Evolutionary conservation across 2,888 invertebrate species (phyloP).

Genomic region (Sceliomorpha sp.): DNA sequence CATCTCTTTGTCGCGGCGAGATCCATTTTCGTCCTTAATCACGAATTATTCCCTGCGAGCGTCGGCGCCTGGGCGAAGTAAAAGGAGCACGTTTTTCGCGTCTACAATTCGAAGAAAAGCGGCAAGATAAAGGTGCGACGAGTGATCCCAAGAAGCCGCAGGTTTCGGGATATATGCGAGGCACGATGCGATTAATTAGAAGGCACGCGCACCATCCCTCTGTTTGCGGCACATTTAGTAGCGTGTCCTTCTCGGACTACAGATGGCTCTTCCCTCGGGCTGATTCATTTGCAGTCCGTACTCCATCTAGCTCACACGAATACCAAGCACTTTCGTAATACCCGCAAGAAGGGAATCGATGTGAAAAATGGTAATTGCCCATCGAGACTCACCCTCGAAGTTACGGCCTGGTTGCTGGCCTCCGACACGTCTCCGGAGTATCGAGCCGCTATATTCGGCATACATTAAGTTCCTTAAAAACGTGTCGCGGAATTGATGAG

Average conservation of each 20-base stretch:
- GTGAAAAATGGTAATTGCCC: conserved; percentile 67
- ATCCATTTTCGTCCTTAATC: no score
- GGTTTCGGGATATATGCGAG: conserved; percentile 59
- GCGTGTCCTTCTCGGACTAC: conserved; percentile 67
- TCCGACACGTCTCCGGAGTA: conserved; percentile 47
- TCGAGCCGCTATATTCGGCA: conserved; percentile 41
- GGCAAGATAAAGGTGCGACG: conserved; percentile 29
- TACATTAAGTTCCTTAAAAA: conserved; percentile 51
- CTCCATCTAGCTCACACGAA: conserved; percentile 61
- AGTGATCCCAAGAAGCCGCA: conserved; percentile 36
- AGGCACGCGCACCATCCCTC: conserved; percentile 63
- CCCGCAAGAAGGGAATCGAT: conserved; percentile 58
- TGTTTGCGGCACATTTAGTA: conserved; percentile 72
- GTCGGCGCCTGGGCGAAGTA: background rate
- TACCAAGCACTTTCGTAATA: conserved; percentile 63
- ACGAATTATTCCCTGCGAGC: background rate
- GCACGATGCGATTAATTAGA: conserved; percentile 73
- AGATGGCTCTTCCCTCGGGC: conserved; percentile 67
- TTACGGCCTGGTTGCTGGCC: conserved; percentile 41
- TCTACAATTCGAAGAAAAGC: conserved; percentile 2
- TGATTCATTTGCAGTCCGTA: conserved; percentile 71
- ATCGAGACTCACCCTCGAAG: conserved; percentile 53
- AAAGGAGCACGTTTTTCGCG: background rate
- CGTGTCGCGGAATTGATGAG: conserved; percentile 48
- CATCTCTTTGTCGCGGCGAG: no score